phyloP scores from a whole-genome alignment of 2,888 invertebrate species.

The Thereva nobilitata region DNA sequence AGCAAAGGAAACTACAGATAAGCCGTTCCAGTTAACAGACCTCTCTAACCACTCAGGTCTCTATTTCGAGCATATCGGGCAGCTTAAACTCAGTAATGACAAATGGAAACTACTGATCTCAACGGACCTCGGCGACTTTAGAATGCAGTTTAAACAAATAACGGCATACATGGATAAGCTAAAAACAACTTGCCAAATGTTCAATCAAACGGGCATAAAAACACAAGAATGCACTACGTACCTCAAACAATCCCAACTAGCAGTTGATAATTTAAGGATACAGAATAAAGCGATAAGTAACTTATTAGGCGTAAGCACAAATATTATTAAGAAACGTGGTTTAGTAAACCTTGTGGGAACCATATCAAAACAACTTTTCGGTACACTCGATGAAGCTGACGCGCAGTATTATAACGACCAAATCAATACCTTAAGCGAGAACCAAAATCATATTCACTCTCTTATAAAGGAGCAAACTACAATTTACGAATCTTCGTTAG shows the following conservation, averaged over 20 bases:
- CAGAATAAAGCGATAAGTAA: constrained; percentile 5
- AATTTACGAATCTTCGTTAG: no score
- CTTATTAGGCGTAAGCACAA: not conserved
- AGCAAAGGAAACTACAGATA: no score
- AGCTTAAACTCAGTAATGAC: not conserved
- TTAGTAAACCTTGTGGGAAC: constrained; percentile 4
- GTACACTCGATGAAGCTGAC: not conserved
- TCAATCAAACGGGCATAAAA: not conserved
- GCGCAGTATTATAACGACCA: not conserved
- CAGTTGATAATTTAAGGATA: not conserved
- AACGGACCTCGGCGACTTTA: constrained; percentile 1
- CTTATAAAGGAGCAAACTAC: no score
- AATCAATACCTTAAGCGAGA: no score
- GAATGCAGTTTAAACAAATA: constrained; percentile 6
- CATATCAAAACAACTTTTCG: not conserved
- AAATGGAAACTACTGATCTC: no score
- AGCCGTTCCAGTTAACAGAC: not conserved
- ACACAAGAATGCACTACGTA: not conserved
- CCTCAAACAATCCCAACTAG: not conserved
- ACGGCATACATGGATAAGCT: not conserved
- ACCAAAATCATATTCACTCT: no score
- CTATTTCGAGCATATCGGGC: not conserved
- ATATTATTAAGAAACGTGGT: not conserved
- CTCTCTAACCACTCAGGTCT: not conserved
- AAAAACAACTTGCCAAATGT: not conserved